These are phyloP conservation scores for Daphoenositta chrysoptera DNA, from an alignment of 2,113 vertebrate species.

Conservation along the genomic window DNA sequence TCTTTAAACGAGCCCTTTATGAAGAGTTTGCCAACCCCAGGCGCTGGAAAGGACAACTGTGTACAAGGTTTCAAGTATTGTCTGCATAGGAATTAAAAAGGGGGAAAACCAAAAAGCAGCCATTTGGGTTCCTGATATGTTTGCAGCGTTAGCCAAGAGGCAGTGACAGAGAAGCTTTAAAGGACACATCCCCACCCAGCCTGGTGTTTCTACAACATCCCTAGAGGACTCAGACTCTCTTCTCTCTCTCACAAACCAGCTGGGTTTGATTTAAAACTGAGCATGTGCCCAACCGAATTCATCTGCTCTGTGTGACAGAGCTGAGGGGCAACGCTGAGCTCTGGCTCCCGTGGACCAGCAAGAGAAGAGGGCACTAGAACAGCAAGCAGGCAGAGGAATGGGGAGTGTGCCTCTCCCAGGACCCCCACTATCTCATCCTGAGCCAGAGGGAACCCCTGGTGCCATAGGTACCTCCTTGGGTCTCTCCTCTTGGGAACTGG, in stretches of 20 bases:
- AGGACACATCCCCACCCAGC: background rate
- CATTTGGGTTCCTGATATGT: slow-evolving; percentile 43
- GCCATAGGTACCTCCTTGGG: background rate
- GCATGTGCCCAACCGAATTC: background rate
- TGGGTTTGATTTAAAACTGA: background rate
- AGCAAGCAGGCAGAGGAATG: background rate
- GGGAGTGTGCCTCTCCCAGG: background rate
- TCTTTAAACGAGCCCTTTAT: slow-evolving; percentile 36
- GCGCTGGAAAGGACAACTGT: slow-evolving; percentile 48
- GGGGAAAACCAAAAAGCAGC: background rate
- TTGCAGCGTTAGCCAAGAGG: slow-evolving; percentile 30
- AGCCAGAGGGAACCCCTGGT: background rate
- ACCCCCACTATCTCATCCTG: background rate
- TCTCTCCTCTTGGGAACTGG: background rate
- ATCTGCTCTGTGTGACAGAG: background rate
- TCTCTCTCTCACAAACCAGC: background rate
- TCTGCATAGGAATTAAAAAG: slow-evolving; percentile 40
- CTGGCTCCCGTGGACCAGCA: background rate
- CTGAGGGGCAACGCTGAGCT: background rate
- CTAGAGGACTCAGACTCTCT: background rate
- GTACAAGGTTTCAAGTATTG: slow-evolving; percentile 66
- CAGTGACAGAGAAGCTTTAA: background rate
- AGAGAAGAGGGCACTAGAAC: background rate
- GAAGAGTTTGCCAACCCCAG: slow-evolving; percentile 22
- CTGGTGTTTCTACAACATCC: background rate